Conservation (phyloP, 2,888 invertebrate genomes). For the Calliscelio sp. region DNA sequence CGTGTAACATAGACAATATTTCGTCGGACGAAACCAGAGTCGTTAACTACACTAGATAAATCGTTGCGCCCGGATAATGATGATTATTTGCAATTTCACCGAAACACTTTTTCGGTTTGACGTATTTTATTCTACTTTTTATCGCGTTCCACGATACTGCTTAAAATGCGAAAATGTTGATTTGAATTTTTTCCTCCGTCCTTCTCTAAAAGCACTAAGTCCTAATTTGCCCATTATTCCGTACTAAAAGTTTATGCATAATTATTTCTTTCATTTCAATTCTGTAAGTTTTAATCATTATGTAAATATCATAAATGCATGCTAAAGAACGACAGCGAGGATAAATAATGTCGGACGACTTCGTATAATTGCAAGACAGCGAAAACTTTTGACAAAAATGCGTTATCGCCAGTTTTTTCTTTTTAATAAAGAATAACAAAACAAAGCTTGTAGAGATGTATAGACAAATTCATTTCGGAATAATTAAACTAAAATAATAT, state of each 20-base stretch:
- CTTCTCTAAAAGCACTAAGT: conserved; percentile 15
- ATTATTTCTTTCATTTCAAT: conserved; percentile 66
- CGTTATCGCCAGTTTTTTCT: conserved; percentile 27
- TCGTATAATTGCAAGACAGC: conserved; percentile 52
- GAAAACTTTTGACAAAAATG: conserved; percentile 29
- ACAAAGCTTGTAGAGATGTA: no score
- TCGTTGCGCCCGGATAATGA: conserved; percentile 44
- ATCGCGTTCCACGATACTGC: not conserved
- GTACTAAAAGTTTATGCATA: conserved; percentile 59
- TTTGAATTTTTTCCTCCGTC: conserved; percentile 20
- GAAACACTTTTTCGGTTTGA: conserved; percentile 10
- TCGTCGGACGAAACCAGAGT: conserved; percentile 46
- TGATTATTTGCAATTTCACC: conserved; percentile 41
- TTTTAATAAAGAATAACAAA: not conserved
- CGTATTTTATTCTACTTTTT: conserved; percentile 25
- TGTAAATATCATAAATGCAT: conserved; percentile 63
- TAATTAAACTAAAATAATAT: no score
- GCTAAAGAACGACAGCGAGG: conserved; percentile 52
- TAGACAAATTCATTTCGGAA: no score
- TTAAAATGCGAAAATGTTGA: conserved; percentile 51
- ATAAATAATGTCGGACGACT: conserved; percentile 54
- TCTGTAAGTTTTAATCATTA: conserved; percentile 66
- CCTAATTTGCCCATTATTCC: conserved; percentile 51
- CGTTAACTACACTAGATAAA: conserved; percentile 56
- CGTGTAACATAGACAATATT: conserved; percentile 36